These are phyloP conservation scores for Bolinopsis microptera DNA, from an alignment of 37 sponge, comb jelly and placozoan species.

Conservation along the genomic window DNA sequence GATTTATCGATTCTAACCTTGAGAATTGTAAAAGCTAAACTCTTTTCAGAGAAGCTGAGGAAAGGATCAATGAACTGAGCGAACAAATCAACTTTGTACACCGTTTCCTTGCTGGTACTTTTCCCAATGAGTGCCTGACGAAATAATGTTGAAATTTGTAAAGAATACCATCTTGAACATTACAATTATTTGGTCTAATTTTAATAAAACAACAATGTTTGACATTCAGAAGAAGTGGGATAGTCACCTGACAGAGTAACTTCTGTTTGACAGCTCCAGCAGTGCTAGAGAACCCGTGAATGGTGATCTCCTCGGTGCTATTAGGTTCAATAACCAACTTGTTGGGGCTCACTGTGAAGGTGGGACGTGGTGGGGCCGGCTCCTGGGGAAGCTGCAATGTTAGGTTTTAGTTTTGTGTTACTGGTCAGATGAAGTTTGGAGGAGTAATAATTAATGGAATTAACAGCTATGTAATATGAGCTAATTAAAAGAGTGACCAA, in stretches of 20 bases:
- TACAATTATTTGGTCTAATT: not conserved
- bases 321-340: constrained; percentile 81
- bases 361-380: constrained; percentile 67
- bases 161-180: no score
- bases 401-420: not conserved
- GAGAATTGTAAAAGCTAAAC: constrained; percentile 72
- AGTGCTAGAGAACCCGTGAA: constrained; percentile 65
- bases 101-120: constrained; percentile 87
- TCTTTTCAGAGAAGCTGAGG: constrained; percentile 74
- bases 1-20: constrained; percentile 69
- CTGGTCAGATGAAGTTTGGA: no score
- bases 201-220: not conserved
- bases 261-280: constrained; percentile 77
- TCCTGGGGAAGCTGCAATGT: constrained; percentile 6
- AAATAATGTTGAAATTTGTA: not conserved
- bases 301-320: constrained; percentile 69
- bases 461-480: no score
- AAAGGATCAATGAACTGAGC: constrained; percentile 86
- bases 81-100: constrained; percentile 82
- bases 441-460: no score
- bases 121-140: constrained; percentile 89
- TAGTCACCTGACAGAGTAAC: constrained; percentile 77
- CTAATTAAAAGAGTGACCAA: not conserved
- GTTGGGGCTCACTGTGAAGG: constrained; percentile 81
- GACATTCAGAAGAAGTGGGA: not conserved